These are phyloP conservation scores for Pelmatolapia mariae DNA, from an alignment of 2,113 vertebrate genomes.

Conservation along the genomic window DNA sequence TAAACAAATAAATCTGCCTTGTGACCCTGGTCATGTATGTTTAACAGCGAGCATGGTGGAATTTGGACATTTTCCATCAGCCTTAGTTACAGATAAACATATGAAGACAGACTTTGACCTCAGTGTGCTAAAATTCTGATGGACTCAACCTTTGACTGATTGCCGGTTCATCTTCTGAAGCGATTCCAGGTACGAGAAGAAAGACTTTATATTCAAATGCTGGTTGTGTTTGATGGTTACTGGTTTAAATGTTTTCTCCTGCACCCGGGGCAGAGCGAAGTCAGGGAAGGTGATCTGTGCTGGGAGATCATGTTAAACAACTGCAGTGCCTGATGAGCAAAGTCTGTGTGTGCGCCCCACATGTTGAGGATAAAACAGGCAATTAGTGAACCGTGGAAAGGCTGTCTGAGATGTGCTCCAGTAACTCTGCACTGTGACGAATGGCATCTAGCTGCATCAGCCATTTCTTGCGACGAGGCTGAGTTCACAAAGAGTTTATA, in stretches of 20 bases:
- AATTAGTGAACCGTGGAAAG: background rate
- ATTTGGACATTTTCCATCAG: slow-evolving; percentile 24
- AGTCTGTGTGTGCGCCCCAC: background rate
- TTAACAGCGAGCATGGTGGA: background rate
- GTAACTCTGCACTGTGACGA: slow-evolving; percentile 33
- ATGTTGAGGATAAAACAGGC: background rate
- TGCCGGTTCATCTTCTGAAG: background rate
- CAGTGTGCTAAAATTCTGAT: background rate
- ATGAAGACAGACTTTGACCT: slow-evolving; percentile 44
- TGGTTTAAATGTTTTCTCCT: background rate
- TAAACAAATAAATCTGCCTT: background rate
- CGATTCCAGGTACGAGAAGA: background rate
- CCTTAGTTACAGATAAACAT: slow-evolving; percentile 38
- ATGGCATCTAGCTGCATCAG: slow-evolving; percentile 29
- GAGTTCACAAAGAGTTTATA: slow-evolving; percentile 43
- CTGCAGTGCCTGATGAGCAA: background rate
- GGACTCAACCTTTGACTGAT: background rate
- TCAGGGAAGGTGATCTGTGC: background rate
- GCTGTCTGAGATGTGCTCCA: background rate
- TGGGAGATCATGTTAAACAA: slow-evolving; percentile 13
- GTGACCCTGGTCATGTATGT: background rate
- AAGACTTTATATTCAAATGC: background rate
- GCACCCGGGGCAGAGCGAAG: background rate
- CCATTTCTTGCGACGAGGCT: slow-evolving; percentile 23
- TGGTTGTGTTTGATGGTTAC: background rate